Percentiles rank a stretch among this genome's conserved stretches.
Conservation (phyloP, 2,888 invertebrate species). For the Scrobipalpa atriplicella region DNA sequence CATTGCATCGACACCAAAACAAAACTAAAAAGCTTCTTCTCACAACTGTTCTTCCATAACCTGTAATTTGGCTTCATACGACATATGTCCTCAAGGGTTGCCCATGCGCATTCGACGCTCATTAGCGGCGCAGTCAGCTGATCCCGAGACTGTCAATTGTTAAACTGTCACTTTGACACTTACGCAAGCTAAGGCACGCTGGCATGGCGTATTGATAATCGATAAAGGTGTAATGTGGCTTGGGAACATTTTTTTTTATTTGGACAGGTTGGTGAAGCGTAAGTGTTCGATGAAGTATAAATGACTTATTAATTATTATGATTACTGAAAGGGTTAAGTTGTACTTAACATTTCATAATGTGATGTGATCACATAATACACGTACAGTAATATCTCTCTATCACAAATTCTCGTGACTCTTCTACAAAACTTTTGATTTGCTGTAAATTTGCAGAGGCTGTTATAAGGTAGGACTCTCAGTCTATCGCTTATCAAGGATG, state of each 20-base stretch:
- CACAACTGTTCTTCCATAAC: constrained; percentile 51
- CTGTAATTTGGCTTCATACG: constrained; percentile 64
- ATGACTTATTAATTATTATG: not conserved
- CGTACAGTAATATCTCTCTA: too few species aligned
- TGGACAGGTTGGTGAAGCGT: too few species aligned
- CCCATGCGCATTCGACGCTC: constrained; percentile 45
- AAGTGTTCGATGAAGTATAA: too few species aligned
- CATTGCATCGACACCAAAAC: not conserved
- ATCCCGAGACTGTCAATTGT: constrained; percentile 53
- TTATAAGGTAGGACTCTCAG: too few species aligned
- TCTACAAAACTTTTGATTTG: too few species aligned
- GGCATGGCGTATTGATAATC: constrained; percentile 3
- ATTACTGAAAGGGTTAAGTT: too few species aligned
- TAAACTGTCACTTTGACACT: constrained; percentile 28
- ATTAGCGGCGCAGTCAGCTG: constrained; percentile 65
- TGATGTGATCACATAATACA: too few species aligned
- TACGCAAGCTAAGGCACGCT: not conserved
- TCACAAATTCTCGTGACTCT: too few species aligned
- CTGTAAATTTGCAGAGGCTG: too few species aligned
- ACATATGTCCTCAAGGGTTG: constrained; percentile 72
- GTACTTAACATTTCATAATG: too few species aligned
- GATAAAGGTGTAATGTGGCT: constrained; percentile 2
- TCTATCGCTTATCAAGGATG: too few species aligned
- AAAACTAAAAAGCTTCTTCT: not conserved
- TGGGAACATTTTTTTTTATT: not conserved